phyloP scores from a whole-genome alignment of 2,113 vertebrate genomes.

The Pleuronectes platessa region DNA sequence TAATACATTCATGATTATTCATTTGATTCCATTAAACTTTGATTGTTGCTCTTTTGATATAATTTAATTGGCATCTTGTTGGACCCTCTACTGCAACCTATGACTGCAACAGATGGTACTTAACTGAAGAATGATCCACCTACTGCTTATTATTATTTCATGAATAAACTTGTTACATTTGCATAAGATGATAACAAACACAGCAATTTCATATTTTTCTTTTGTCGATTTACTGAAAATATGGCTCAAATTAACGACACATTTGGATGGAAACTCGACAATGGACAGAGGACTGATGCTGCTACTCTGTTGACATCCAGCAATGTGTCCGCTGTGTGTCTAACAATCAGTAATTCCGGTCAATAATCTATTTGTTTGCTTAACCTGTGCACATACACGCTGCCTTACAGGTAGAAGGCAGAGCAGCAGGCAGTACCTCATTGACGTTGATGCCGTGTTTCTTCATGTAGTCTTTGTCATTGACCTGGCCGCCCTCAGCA shows the following conservation, averaged over 20 bases:
- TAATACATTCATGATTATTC: neutral
- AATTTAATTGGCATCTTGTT: neutral
- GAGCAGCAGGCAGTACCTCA: conserved; percentile 81
- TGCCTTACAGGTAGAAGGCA: neutral
- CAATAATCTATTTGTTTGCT: neutral
- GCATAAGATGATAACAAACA: neutral
- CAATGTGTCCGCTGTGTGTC: neutral
- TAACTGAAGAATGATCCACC: no score
- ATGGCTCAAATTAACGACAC: neutral
- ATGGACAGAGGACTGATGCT: neutral
- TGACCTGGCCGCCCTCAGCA: conserved; percentile 94
- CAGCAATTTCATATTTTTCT: no score
- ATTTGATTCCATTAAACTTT: neutral
- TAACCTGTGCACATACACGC: neutral
- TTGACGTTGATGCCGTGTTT: conserved; percentile 89
- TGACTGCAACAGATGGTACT: neutral
- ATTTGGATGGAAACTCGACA: neutral
- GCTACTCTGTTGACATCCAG: neutral
- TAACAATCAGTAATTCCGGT: neutral
- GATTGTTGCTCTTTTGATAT: neutral
- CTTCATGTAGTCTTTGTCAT: conserved; percentile 92
- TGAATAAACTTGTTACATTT: no score
- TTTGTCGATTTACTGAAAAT: neutral
- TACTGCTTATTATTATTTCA: no score
- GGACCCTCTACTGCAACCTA: no score